Evolutionary conservation across 1,140 invertebrate genomes (phyloP).

Genomic region (Pseudomyrmex pallidus): DNA sequence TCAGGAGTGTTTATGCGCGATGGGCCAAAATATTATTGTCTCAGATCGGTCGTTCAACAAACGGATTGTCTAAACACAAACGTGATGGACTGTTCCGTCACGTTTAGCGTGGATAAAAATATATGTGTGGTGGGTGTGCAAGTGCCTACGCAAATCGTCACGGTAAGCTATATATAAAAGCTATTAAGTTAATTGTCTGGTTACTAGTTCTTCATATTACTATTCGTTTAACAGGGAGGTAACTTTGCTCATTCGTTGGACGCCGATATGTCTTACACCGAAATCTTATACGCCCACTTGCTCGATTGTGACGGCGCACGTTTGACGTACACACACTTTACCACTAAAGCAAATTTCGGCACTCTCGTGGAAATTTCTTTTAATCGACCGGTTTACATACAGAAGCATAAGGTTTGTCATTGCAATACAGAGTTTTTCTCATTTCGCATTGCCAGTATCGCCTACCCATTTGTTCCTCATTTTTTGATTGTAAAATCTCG

Average conservation of each 20-base stretch:
- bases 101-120: slow-evolving; percentile 92
- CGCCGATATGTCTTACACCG: too few relatives aligned
- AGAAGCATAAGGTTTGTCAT: slow-evolving; percentile 88
- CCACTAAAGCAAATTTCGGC: slow-evolving; percentile 87
- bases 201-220: too few relatives aligned
- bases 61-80: slow-evolving; percentile 89
- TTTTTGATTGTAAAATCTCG: not conserved
- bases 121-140: slow-evolving; percentile 90
- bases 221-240: too few relatives aligned
- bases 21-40: slow-evolving; percentile 88
- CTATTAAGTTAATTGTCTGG: not conserved
- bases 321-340: slow-evolving; percentile 92
- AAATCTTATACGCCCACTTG: slow-evolving; percentile 89
- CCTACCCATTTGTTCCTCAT: not conserved
- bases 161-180: slow-evolving; percentile 61
- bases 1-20: slow-evolving; percentile 71
- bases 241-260: too few relatives aligned
- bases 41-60: slow-evolving; percentile 87
- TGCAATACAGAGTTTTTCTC: slow-evolving; percentile 82
- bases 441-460: not conserved
- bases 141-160: slow-evolving; percentile 84
- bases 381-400: slow-evolving; percentile 91
- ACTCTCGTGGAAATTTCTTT: slow-evolving; percentile 91
- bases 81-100: slow-evolving; percentile 90
- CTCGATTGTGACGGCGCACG: slow-evolving; percentile 90